Base-by-base conservation (phyloP, 2,797 vertebrate genomes). In the Eleutherodactylus coqui region DNA sequence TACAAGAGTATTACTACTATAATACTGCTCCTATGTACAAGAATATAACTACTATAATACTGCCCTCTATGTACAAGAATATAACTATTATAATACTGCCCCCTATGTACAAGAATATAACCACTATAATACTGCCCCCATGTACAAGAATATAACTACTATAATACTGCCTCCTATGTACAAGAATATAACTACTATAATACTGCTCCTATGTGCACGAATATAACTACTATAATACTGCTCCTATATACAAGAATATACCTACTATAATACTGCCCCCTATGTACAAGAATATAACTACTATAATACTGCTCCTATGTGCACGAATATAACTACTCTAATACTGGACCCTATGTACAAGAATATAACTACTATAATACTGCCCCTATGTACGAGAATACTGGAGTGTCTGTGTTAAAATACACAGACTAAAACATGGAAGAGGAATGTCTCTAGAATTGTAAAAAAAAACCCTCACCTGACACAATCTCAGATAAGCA, bases 401-500 rank as follows among this genome's bases (percentile, higher is more conserved):
- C 24, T n/a, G n/a, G n/a, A n/a, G n/a, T n/a, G n/a, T n/a, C n/a
- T n/a, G n/a, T n/a, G n/a, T n/a, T n/a, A n/a, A n/a, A n/a, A n/a
- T n/a, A n/a, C n/a, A n/a, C n/a, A n/a, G n/a, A n/a, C n/a, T n/a
- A n/a, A n/a, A n/a, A n/a, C n/a, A n/a, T n/a, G n/a, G n/a, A n/a
- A n/a, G n/a, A n/a, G n/a, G n/a, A n/a, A n/a, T n/a, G n/a, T 21
- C 17, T 67, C 75, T 58, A 67, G 21, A 84, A 67, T 38, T 60
- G 19, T 62, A 21, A 27, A n/a, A 4, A 19, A 51, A 17, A 51
- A 24, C n/a, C 49, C 21, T 70, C 2, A 85, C 86, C 79, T 87
- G 82, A 89, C 79, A 88, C 62, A 4, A 62, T 4, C 0, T 45
- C 60, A 85, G 5, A 73, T 85, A 90, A 79, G n/a, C n/a, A n/a